A percentile compares a stretch with the other conserved stretches of the same genome.
phyloP scores from a whole-genome alignment of 1,140 invertebrate species.

The Drosophila eugracilis region DNA sequence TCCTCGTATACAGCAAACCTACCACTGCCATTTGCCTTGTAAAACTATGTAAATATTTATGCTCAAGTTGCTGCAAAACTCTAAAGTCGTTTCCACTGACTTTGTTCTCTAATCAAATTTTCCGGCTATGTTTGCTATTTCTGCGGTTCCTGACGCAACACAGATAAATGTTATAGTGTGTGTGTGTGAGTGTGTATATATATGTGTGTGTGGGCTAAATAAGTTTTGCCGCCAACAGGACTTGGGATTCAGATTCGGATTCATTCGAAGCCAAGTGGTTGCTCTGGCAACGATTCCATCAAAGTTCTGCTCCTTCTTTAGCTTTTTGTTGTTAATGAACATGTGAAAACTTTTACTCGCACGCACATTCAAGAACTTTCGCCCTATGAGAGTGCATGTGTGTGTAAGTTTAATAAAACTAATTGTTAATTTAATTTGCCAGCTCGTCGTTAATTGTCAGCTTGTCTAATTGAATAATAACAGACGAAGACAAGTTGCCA shows the following conservation, averaged over 20 bases:
- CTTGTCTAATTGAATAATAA: constrained; percentile 84
- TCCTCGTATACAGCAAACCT: background rate
- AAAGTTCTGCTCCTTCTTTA: constrained; percentile 54
- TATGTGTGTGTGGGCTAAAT: constrained; percentile 36
- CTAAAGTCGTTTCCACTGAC: constrained; percentile 54
- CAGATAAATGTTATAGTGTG: constrained; percentile 7
- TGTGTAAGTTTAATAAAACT: constrained; percentile 82
- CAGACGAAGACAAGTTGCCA: constrained; percentile 57
- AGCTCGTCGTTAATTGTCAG: constrained; percentile 81
- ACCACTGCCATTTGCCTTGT: constrained; percentile 8
- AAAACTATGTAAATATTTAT: constrained; percentile 37
- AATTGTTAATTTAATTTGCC: constrained; percentile 84
- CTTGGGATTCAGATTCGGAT: constrained; percentile 50
- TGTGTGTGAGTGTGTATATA: too few relatives aligned
- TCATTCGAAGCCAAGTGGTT: constrained; percentile 32
- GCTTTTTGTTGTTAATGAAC: constrained; percentile 74
- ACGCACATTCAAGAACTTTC: constrained; percentile 53
- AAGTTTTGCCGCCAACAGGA: constrained; percentile 63
- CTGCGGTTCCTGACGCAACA: constrained; percentile 22
- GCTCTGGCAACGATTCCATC: constrained; percentile 64
- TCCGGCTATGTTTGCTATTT: constrained; percentile 67
- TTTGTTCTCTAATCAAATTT: constrained; percentile 70
- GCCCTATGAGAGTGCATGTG: constrained; percentile 11
- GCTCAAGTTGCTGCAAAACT: constrained; percentile 30
- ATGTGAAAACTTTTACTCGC: constrained; percentile 71